These are phyloP conservation scores for Myrmophylax atrothorax DNA, from an alignment of 2,113 vertebrate genomes.

Conservation along the genomic window DNA sequence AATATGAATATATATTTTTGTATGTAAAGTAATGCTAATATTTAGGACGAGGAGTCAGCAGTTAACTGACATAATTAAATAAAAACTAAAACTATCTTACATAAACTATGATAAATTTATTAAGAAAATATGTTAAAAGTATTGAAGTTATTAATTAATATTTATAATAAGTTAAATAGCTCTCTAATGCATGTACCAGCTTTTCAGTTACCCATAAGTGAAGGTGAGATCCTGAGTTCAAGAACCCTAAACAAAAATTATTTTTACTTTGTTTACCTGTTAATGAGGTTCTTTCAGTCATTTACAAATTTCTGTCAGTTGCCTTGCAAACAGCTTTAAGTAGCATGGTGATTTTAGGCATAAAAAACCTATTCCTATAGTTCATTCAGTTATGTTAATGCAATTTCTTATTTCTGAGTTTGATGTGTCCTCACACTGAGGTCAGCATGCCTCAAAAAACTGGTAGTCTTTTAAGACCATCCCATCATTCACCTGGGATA, in stretches of 20 bases:
- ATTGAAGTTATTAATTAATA: background rate
- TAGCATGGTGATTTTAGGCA: background rate
- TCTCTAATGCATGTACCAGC: background rate
- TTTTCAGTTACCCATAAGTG: background rate
- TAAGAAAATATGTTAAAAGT: background rate
- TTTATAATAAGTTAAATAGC: background rate
- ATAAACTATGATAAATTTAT: background rate
- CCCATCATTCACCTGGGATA: background rate
- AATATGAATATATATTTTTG: slow-evolving; percentile 1
- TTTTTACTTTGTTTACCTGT: background rate
- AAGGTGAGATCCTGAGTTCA: background rate
- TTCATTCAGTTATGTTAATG: background rate
- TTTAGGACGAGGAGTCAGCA: background rate
- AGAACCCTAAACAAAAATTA: background rate
- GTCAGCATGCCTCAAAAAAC: background rate
- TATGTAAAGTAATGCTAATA: background rate
- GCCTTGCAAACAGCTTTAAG: slow-evolving; percentile 7
- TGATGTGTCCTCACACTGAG: background rate
- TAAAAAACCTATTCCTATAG: background rate
- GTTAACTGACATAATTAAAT: background rate
- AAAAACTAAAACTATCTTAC: background rate
- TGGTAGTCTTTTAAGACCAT: background rate
- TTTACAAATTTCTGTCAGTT: background rate
- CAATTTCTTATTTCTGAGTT: slow-evolving; percentile 26
- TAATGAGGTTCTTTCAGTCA: background rate